phyloP scores from a whole-genome alignment of 2,797 vertebrate genomes.

The Sebastes flavidus region DNA sequence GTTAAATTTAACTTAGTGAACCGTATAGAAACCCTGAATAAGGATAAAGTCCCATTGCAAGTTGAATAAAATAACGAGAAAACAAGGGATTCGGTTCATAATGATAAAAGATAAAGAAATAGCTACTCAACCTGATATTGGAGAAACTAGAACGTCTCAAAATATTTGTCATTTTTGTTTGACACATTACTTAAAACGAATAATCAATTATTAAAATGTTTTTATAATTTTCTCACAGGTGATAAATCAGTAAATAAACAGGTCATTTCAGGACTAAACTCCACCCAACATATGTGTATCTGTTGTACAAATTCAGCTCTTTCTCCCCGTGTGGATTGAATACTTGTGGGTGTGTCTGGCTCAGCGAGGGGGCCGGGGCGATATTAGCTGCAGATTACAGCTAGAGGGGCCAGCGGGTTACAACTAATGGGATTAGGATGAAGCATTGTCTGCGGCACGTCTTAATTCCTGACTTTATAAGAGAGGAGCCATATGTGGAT shows the following conservation, averaged over 20 bases:
- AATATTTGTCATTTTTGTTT: too few species aligned
- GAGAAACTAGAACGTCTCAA: too few species aligned
- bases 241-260: not conserved
- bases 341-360: not conserved
- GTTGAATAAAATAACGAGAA: not conserved
- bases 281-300: not conserved
- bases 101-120: too few species aligned
- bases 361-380: not conserved
- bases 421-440: slow-evolving; percentile 62
- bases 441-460: slow-evolving; percentile 42
- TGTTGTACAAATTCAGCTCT: not conserved
- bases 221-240: not conserved
- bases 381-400: slow-evolving; percentile 52
- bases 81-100: too few species aligned
- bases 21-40: accelerated
- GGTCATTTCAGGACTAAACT: not conserved
- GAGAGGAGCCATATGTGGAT: slow-evolving; percentile 42
- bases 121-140: too few species aligned
- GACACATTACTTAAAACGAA: too few species aligned
- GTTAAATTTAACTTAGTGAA: not conserved
- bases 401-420: slow-evolving; percentile 20
- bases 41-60: not conserved
- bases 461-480: slow-evolving; percentile 51
- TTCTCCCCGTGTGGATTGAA: not conserved
- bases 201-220: too few species aligned